Evolutionary conservation across 2,888 invertebrate genomes (phyloP).

Genomic region (Orchesellides sinensis): DNA sequence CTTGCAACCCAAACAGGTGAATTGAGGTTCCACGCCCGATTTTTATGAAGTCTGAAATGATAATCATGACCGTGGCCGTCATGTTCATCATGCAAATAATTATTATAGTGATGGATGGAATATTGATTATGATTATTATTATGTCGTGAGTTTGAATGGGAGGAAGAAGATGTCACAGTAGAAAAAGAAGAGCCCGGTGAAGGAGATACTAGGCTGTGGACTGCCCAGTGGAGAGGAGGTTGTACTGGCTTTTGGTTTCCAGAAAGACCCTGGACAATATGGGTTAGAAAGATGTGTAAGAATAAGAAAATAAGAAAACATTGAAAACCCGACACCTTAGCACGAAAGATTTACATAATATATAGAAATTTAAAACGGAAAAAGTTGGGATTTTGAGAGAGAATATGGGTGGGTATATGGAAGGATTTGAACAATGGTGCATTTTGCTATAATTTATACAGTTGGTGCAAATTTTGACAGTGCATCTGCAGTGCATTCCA

Average conservation of each 20-base stretch:
- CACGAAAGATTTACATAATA: no score
- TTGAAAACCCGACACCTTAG: no score
- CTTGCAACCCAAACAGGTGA: slow-evolving; percentile 31
- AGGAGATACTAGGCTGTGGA: slow-evolving; percentile 29
- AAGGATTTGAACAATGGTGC: no score
- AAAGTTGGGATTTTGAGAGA: no score
- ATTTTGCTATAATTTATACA: no score
- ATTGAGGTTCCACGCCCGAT: slow-evolving; percentile 19
- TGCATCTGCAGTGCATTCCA: no score
- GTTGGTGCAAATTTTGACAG: no score
- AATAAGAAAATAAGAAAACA: slow-evolving; percentile 1
- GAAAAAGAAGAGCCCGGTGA: not conserved
- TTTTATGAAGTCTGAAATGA: slow-evolving; percentile 42
- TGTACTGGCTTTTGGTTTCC: slow-evolving; percentile 11
- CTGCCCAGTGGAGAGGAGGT: slow-evolving; percentile 43
- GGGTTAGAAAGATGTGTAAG: not conserved
- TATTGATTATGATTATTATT: not conserved
- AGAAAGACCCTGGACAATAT: slow-evolving; percentile 22
- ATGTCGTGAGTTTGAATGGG: not conserved
- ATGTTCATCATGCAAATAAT: not conserved
- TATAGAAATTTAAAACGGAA: no score
- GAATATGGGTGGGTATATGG: no score
- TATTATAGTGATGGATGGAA: not conserved
- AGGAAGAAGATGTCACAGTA: slow-evolving; percentile 16
- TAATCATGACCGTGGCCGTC: slow-evolving; percentile 31